A percentile compares a stretch with the other conserved stretches of the same genome.
phyloP scores from a whole-genome alignment of 2,113 vertebrate genomes.

The Rynchops niger region DNA sequence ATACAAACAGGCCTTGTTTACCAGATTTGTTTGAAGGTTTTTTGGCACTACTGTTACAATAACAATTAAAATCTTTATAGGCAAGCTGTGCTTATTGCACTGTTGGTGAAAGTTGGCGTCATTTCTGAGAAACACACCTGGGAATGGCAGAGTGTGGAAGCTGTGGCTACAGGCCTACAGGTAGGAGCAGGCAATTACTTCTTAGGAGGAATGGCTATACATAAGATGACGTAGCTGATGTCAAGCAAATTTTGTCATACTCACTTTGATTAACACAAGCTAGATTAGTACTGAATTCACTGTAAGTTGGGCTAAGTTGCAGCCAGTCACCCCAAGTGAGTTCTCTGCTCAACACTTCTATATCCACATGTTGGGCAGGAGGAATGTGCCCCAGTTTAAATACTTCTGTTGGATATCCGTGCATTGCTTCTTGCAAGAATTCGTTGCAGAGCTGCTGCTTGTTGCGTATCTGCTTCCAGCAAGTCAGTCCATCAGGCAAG shows the following conservation, averaged over 20 bases:
- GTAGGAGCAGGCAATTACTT: conserved; percentile 61
- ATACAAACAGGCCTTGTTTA: not conserved
- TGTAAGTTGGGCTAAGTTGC: not conserved
- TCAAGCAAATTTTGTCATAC: not conserved
- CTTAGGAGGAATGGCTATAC: not conserved
- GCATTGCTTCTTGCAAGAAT: not conserved
- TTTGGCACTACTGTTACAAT: not conserved
- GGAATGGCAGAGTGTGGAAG: conserved; percentile 96
- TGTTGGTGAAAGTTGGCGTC: conserved; percentile 93
- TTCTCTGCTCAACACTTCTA: not conserved
- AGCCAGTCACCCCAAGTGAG: not conserved
- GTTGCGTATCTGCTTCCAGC: not conserved
- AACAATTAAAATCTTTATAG: conserved; percentile 64
- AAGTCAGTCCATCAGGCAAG: not conserved
- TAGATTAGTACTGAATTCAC: not conserved
- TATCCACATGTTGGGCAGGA: not conserved
- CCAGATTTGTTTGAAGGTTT: not conserved
- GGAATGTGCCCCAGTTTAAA: not conserved
- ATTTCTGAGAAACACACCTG: conserved; percentile 91
- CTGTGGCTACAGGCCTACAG: conserved; percentile 94
- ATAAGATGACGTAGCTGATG: not conserved
- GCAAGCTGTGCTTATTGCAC: conserved; percentile 94
- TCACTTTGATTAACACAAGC: not conserved
- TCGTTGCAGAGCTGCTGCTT: not conserved
- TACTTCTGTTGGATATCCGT: not conserved